These are phyloP conservation scores for Drosophila percnosoma DNA, from an alignment of 2,888 invertebrate species.

Conservation along the genomic window DNA sequence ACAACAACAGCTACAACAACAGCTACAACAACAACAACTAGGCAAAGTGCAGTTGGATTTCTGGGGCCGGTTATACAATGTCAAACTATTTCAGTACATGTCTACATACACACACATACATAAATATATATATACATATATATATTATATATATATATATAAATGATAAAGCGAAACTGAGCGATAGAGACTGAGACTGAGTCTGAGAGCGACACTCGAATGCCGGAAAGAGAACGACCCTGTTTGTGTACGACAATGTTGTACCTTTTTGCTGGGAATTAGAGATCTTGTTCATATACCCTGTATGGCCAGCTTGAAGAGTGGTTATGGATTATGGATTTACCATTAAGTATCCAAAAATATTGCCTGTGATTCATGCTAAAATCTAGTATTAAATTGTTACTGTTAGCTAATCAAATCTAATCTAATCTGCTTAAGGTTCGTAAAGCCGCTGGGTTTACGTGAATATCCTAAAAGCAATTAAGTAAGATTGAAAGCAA, in stretches of 20 bases:
- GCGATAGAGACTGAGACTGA: not conserved
- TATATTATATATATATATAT: not conserved
- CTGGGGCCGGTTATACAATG: slow-evolving; percentile 53
- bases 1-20: not conserved
- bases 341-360: not conserved
- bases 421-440: not conserved
- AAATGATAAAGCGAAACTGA: not conserved
- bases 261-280: slow-evolving; percentile 2
- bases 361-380: not conserved
- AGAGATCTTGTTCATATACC: slow-evolving; percentile 12
- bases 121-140: not conserved
- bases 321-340: not conserved
- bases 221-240: slow-evolving; percentile 53
- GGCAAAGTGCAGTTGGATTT: slow-evolving; percentile 69
- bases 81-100: slow-evolving; percentile 21
- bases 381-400: not conserved
- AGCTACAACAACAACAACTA: slow-evolving; percentile 3
- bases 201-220: slow-evolving; percentile 9
- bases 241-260: slow-evolving; percentile 35
- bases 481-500: not conserved
- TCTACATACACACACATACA: not conserved
- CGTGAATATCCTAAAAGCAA: not conserved
- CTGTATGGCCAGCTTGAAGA: not conserved
- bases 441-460: no score
- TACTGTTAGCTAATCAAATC: not conserved